phyloP scores from a whole-genome alignment of 1,140 invertebrate genomes.

The Samia ricini region DNA sequence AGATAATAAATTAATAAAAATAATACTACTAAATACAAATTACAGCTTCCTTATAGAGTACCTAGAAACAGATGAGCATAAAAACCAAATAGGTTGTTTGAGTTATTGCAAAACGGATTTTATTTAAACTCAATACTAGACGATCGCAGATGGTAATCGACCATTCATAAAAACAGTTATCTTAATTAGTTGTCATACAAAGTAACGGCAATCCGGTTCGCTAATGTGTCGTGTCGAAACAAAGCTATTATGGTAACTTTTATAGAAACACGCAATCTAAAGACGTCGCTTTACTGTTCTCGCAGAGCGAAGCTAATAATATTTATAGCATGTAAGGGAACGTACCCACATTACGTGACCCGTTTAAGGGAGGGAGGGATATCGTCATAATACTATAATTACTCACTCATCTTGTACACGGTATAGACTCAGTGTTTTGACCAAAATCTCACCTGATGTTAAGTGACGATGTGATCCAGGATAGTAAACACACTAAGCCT shows the following conservation, averaged over 20 bases:
- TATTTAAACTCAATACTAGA: slow-evolving; percentile 1
- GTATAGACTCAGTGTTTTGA: no score
- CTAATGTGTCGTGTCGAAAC: slow-evolving; percentile 28
- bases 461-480: no score
- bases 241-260: slow-evolving; percentile 31
- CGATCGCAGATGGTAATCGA: neutral
- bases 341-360: no score
- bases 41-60: neutral
- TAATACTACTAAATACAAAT: neutral
- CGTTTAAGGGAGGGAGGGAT: no score
- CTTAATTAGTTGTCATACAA: slow-evolving; percentile 15
- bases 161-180: slow-evolving; percentile 2
- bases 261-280: slow-evolving; percentile 12
- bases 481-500: no score
- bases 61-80: neutral
- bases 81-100: neutral
- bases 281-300: neutral
- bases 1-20: neutral
- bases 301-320: neutral
- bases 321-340: neutral
- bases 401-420: no score
- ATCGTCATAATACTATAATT: no score
- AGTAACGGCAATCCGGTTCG: slow-evolving; percentile 22
- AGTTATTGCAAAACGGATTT: neutral
- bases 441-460: no score